These are phyloP conservation scores for Trichomycterus rosablanca DNA, from an alignment of 2,113 vertebrate species.

Conservation along the genomic window DNA sequence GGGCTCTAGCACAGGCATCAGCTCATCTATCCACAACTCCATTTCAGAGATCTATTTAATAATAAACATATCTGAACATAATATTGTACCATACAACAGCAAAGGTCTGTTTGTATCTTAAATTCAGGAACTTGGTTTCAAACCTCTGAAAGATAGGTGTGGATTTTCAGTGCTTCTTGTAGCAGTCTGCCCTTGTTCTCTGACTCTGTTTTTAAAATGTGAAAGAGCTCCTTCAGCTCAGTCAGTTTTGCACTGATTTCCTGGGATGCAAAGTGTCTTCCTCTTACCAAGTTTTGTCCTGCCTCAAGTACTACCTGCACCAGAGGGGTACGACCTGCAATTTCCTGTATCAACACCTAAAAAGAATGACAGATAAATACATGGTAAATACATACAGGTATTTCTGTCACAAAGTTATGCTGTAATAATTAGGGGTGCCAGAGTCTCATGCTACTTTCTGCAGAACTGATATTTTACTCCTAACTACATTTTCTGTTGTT, in stretches of 20 bases:
- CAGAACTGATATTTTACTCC: no score
- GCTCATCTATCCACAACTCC: conserved; percentile 76
- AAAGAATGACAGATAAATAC: background rate
- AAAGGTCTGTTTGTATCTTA: no score
- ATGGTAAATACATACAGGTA: no score
- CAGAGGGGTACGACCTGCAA: conserved; percentile 69
- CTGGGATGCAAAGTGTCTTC: conserved; percentile 69
- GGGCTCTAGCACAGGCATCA: conserved; percentile 58
- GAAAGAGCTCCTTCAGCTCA: conserved; percentile 68
- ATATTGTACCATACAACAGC: no score
- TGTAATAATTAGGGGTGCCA: no score
- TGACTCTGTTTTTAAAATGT: conserved; percentile 62
- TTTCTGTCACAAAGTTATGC: no score
- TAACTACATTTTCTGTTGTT: no score
- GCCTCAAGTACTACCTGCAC: conserved; percentile 71
- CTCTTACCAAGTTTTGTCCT: conserved; percentile 72
- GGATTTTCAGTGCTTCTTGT: conserved; percentile 72
- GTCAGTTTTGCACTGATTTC: conserved; percentile 68
- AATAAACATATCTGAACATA: background rate
- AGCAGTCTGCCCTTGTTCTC: conserved; percentile 61
- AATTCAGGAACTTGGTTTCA: background rate
- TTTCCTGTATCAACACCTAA: conserved; percentile 78
- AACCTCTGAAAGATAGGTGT: conserved; percentile 77
- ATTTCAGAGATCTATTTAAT: conserved; percentile 75
- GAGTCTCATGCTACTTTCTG: no score